Evolutionary conservation across 2,888 invertebrate species (phyloP).

Genomic region (Allophyes oxyacanthae): DNA sequence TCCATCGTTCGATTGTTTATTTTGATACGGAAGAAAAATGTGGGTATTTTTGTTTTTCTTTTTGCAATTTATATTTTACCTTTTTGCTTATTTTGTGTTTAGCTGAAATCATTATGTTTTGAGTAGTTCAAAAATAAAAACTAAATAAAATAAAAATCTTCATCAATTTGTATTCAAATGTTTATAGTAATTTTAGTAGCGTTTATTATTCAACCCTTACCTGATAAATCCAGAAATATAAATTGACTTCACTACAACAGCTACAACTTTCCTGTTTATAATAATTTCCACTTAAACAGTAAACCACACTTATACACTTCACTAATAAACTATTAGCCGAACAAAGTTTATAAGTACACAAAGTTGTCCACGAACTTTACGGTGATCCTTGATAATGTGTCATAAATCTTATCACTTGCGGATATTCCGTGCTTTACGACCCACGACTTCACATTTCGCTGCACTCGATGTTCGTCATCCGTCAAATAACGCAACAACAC

Average conservation of each 20-base stretch:
- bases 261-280: constrained; percentile 50
- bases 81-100: no score
- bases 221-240: constrained; percentile 51
- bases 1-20: no score
- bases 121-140: no score
- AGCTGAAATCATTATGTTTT: no score
- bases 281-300: constrained; percentile 53
- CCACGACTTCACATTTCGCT: constrained; percentile 53
- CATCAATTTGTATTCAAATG: no score
- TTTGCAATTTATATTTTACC: no score
- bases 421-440: constrained; percentile 46
- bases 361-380: constrained; percentile 54
- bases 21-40: no score
- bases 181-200: no score
- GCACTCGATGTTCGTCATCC: constrained; percentile 44
- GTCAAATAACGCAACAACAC: constrained; percentile 37
- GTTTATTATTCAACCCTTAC: constrained; percentile 32
- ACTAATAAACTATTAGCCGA: constrained; percentile 50
- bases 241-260: constrained; percentile 38
- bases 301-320: constrained; percentile 54
- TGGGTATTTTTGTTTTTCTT: no score
- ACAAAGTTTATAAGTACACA: constrained; percentile 55
- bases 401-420: constrained; percentile 58
- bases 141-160: no score
- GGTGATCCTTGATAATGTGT: constrained; percentile 33